Evolutionary conservation across 2,797 vertebrate species (phyloP), one percentile per base, ranked within the genome.

Genomic region (Hirundo rustica): DNA sequence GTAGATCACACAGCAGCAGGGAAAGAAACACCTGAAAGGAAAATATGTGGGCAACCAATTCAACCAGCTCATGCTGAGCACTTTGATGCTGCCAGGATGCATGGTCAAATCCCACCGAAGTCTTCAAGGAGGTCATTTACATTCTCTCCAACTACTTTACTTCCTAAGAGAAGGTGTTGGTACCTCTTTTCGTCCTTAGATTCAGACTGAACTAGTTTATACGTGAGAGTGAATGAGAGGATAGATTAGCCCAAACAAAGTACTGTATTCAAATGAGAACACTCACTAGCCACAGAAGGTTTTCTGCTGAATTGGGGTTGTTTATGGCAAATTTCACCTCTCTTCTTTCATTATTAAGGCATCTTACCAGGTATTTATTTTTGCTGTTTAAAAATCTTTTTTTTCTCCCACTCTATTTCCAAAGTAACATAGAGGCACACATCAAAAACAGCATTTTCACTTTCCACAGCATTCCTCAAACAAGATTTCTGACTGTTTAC

Each of bases 1-100:
- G 38, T 4, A 62, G 32, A 45, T n/a, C 53, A 23, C 0, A 1
- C 21, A 76, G 0, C 36, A 75, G n/a, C 9, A 16, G 32, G 27
- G 38, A 16, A 87, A 82, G 44, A 62, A 91, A 77, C 25, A 53
- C 27, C 42, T 32, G 19, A 40, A 74, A 70, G 27, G 38, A 65
- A 95, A 92, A 74, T 12, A 54, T 5, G 26, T 60, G 58, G 76
- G 30, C 57, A 84, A 14, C 14, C 11, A 70, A 12, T 13, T 75
- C 57, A 68, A 15, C 20, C 13, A 58, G n/a, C 22, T 66, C 42
- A 21, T 0, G 1, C 53, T 53, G 61, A 80, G 42, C 15, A 9
- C 34, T 44, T 16, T 1, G 7, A 47, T 36, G 70, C 32, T 44
- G 50, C 27, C 36, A 54, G 53, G 50, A 34, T 23, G 16, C n/a